phyloP scores from a whole-genome alignment of 2,888 invertebrate genomes.

The Bellardia pandia region DNA sequence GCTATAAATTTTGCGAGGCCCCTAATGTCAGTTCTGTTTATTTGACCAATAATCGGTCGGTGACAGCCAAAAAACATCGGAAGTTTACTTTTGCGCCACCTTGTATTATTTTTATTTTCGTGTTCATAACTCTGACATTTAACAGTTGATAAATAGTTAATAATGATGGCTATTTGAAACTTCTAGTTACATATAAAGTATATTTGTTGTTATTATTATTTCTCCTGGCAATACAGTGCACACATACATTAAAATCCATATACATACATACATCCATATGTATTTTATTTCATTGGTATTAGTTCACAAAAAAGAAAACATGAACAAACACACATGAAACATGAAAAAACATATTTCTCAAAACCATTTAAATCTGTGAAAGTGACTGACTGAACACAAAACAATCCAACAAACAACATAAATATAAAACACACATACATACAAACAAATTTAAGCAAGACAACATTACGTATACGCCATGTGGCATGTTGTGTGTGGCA shows the following conservation, averaged over 20 bases:
- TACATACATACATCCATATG: neutral
- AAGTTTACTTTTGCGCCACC: too few species aligned
- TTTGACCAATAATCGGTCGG: too few species aligned
- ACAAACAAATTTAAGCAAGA: neutral
- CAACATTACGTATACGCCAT: constrained; percentile 36
- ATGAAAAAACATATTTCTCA: neutral
- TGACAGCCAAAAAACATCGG: too few species aligned
- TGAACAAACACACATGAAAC: neutral
- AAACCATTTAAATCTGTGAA: constrained; percentile 36
- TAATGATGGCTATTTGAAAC: constrained; percentile 23
- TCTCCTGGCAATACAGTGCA: neutral
- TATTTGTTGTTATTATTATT: neutral
- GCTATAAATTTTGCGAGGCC: too few species aligned
- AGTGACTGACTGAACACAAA: constrained; percentile 2
- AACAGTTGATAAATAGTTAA: constrained; percentile 37
- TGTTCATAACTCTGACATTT: constrained; percentile 13
- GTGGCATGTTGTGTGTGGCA: neutral
- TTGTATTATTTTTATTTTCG: neutral
- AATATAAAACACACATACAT: too few species aligned
- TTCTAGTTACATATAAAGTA: neutral
- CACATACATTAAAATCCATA: neutral
- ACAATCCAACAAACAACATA: too few species aligned
- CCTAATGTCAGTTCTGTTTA: too few species aligned
- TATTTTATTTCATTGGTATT: neutral
- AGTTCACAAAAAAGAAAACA: neutral